phyloP scores from a whole-genome alignment of 2,888 invertebrate species.

The Ganaspis brasiliensis region DNA sequence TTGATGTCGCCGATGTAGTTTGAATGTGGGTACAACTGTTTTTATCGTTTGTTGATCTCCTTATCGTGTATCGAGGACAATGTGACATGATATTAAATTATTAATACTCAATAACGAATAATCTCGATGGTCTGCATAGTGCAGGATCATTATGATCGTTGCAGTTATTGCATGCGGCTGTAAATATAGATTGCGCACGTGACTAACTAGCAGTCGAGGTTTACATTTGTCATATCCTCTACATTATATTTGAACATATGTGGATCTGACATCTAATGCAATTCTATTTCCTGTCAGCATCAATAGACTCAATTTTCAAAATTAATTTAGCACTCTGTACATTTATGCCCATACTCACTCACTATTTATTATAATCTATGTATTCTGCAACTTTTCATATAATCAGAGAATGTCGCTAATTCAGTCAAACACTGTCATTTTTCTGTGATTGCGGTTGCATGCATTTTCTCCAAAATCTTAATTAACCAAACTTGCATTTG shows the following conservation, averaged over 20 bases:
- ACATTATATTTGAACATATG: constrained; percentile 4
- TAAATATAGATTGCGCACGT: constrained; percentile 36
- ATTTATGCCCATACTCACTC: too few relatives aligned
- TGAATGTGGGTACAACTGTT: constrained; percentile 14
- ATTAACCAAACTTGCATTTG: too few relatives aligned
- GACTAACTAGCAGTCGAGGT: constrained; percentile 34
- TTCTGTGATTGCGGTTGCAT: too few relatives aligned
- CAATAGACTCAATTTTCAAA: background rate
- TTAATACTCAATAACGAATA: constrained; percentile 17
- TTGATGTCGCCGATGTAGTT: constrained; percentile 20
- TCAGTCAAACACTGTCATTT: too few relatives aligned
- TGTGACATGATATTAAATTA: constrained; percentile 26
- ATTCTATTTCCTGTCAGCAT: background rate
- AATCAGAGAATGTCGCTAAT: too few relatives aligned
- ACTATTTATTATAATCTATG: too few relatives aligned
- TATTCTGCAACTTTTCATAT: too few relatives aligned
- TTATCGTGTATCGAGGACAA: constrained; percentile 16
- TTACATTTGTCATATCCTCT: constrained; percentile 33
- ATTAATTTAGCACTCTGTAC: background rate
- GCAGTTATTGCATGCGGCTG: constrained; percentile 19
- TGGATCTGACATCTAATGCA: constrained; percentile 6
- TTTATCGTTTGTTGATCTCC: constrained; percentile 19
- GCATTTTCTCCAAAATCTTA: too few relatives aligned
- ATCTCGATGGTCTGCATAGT: constrained; percentile 18
- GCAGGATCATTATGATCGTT: constrained; percentile 27